Evolutionary conservation across 2,888 invertebrate genomes (phyloP), one percentile per base, ranked within the genome.

Genomic region (Anarsia innoxiella): DNA sequence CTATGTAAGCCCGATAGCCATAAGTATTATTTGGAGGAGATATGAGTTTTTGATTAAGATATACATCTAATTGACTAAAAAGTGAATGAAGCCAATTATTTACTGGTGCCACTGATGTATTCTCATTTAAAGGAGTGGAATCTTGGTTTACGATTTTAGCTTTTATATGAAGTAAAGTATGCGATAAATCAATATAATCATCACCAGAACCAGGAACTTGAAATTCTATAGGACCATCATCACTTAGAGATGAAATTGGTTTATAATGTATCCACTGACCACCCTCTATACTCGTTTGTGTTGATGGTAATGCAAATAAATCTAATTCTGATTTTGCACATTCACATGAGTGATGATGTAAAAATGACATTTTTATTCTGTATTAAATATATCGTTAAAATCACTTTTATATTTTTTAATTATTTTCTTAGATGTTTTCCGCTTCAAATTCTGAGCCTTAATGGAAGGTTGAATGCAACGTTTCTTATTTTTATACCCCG

Each of bases 81-180:
- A n/a, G n/a, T n/a, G n/a, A n/a, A n/a, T n/a, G n/a, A 23, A 51
- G 10, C 56, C 53, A 59, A 43, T 59, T 46, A 41, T 56, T 56
- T 2, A 54, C 41, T 2, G 56, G 56, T 10, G 51, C 53, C 12
- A 56, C 46, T 6, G 14, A n/a, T 5, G 44, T 32, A 5, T 40
- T 3, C 9, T 37, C 11, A 30, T 27, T 4, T 6, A 51, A 1
- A 12, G 23, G 36, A 9, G 46, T 36, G 31, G 12, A 31, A 40
- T 53, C 53, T 16, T 42, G 43, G 33, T 49, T 53, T 11, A 40
- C 4, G 41, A 57, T 40, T 39, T 50, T 45, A 8, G 49, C 47
- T 33, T 46, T 55, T 6, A 49, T 35, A 35, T 52, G 47, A 5
- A 53, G 11, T 13, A 52, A 36, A 4, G 53, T 54, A 44, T 54